These are phyloP conservation scores for Pteropus alecto DNA, from an alignment of 2,113 vertebrate genomes.

Conservation along the genomic window DNA sequence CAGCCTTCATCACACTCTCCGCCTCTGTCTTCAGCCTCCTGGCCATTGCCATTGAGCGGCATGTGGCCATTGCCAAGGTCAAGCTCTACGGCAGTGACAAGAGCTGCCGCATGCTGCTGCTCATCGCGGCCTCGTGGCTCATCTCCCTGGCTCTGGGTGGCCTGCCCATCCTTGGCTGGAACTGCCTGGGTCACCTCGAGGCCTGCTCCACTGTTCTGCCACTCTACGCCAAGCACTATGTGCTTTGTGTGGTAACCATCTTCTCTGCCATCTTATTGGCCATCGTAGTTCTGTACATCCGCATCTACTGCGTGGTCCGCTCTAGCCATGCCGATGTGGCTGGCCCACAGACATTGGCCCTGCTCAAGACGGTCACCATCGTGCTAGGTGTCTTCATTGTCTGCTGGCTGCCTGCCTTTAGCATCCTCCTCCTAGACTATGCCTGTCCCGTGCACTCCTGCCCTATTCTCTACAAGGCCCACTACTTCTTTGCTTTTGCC, in stretches of 20 bases:
- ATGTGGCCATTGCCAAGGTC: conserved; percentile 93
- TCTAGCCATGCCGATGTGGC: conserved; percentile 93
- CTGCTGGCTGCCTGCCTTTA: conserved; percentile 95
- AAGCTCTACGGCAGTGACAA: conserved; percentile 91
- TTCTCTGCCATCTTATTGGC: conserved; percentile 91
- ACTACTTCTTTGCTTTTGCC: conserved; percentile 93
- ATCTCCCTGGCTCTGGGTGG: conserved; percentile 91
- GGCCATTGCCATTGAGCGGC: conserved; percentile 96
- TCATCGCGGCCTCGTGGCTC: conserved; percentile 96
- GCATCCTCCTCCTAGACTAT: conserved; percentile 92
- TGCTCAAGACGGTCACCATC: conserved; percentile 96
- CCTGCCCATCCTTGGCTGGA: conserved; percentile 96
- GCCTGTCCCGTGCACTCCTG: conserved; percentile 85
- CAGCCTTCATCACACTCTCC: conserved; percentile 92
- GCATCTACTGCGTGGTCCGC: conserved; percentile 94
- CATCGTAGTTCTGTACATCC: conserved; percentile 92
- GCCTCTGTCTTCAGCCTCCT: conserved; percentile 96
- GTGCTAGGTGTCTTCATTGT: conserved; percentile 96
- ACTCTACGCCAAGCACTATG: conserved; percentile 94
- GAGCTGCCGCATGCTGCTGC: conserved; percentile 93
- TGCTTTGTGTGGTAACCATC: conserved; percentile 92
- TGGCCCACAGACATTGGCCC: conserved; percentile 85
- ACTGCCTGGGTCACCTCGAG: conserved; percentile 88
- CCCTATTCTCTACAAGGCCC: conserved; percentile 86
- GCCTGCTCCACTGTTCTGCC: conserved; percentile 94